A percentile compares a stretch with the other conserved stretches of the same genome.
Evolutionary conservation across 2,113 vertebrate genomes (phyloP).

Genomic region (Heptranchias perlo): DNA sequence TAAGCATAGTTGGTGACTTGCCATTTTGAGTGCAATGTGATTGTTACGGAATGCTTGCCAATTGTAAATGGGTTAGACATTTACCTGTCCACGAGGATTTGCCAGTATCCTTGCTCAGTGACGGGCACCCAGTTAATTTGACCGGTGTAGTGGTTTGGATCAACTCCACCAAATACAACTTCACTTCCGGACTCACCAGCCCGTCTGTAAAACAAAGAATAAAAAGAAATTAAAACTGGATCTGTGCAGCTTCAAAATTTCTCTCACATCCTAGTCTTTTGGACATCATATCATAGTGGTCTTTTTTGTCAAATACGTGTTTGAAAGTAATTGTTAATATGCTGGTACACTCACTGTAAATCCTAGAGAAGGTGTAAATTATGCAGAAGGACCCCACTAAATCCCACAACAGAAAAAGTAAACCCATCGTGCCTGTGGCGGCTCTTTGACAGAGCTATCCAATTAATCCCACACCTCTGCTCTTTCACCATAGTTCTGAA

Average conservation of each 20-base stretch:
- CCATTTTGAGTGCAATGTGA: background rate
- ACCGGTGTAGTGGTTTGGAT: conserved; percentile 52
- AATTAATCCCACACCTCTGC: too few relatives aligned
- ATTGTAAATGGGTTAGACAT: background rate
- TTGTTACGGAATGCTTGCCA: background rate
- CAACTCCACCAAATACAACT: conserved; percentile 58
- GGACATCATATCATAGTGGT: background rate
- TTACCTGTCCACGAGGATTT: conserved; percentile 68
- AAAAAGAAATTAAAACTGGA: background rate
- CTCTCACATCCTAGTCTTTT: background rate
- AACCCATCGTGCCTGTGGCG: too few relatives aligned
- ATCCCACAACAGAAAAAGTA: background rate
- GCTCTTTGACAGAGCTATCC: too few relatives aligned
- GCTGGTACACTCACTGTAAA: background rate
- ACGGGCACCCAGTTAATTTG: conserved; percentile 60
- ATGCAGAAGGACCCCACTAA: background rate
- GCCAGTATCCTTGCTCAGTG: conserved; percentile 60
- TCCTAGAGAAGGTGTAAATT: background rate
- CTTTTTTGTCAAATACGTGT: background rate
- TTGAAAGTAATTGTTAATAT: background rate
- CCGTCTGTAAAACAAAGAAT: background rate
- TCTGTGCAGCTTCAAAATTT: background rate
- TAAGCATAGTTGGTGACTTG: too few relatives aligned
- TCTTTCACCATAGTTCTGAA: too few relatives aligned
- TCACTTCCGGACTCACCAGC: conserved; percentile 50